Base-by-base conservation (phyloP, 2,113 vertebrate genomes). In the Ranitomeya imitator region DNA sequence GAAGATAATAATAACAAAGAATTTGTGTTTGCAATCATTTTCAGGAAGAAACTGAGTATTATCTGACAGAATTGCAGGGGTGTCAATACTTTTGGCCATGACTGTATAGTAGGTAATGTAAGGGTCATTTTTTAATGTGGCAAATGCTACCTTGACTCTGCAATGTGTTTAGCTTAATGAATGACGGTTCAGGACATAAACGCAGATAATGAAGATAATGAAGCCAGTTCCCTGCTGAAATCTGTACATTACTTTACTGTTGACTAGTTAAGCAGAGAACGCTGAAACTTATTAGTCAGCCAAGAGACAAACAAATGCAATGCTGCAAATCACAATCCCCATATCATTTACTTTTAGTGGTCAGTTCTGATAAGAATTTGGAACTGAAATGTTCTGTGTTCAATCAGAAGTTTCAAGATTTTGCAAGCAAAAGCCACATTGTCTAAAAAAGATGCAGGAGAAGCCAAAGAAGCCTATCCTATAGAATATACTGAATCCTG, bases 151-250 rank as follows among this genome's bases (percentile, higher is more conserved):
- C 59, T 85, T 59, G 23, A 74, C 67, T 85, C 31, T 55, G 71
- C 65, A 55, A 84, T 71, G 26, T 74, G 6, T 55, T 26, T 65
- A 83, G 60, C 60, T 60, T 73, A 83, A 71, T 18, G 26, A 85
- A 85, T 85, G 51, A 13, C 13, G 65, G n/a, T 73, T 73, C 54
- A 57, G 54, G n/a, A 85, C 67, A 85, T 85, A 85, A 85, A 85
- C 67, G n/a, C n/a, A 26, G 67, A 23, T 73, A 85, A 85, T 85
- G n/a, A 57, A 26, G 67, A 23, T 73, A 85, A 85, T 85, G n/a
- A 57, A 26, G 67, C 65, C 83, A 37, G 18, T 51, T 73, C 67
- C 52, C 83, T 59, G 51, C 23, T 73, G 65, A 85, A 85, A 19
- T 85, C 83, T 31, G 4, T 26, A 57, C 51, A 23, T 85, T 73